Evolutionary conservation across 2,797 vertebrate species (phyloP).

Genomic region (Erethizon dorsatum): DNA sequence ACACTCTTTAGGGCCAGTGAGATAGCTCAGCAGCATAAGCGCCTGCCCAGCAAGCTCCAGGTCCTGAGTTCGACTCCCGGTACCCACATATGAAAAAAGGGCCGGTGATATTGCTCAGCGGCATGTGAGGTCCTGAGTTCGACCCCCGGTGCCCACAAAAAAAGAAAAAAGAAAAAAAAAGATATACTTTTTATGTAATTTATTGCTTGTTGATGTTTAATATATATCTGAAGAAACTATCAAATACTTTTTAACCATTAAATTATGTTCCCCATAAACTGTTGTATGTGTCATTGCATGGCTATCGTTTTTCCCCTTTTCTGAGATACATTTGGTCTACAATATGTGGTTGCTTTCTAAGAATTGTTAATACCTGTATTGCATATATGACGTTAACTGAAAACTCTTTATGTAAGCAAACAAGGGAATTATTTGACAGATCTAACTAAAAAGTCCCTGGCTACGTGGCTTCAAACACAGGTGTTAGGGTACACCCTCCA

Average conservation of each 20-base stretch:
- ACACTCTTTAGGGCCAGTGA: neutral
- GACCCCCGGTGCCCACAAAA: too few relatives aligned
- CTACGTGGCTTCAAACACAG: neutral
- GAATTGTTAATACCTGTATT: neutral
- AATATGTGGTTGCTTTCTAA: neutral
- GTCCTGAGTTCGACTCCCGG: too few relatives aligned
- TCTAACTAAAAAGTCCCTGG: neutral
- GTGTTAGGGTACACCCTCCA: neutral
- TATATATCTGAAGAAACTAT: neutral
- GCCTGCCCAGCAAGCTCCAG: too few relatives aligned
- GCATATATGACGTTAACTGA: neutral
- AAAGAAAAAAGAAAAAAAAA: too few relatives aligned
- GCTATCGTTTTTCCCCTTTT: neutral
- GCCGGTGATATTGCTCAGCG: too few relatives aligned
- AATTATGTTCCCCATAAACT: neutral
- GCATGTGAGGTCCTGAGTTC: too few relatives aligned
- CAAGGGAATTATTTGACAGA: neutral
- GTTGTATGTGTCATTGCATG: neutral
- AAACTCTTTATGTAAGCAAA: slow-evolving; percentile 7
- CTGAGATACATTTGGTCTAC: neutral
- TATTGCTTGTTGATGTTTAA: slow-evolving; percentile 44
- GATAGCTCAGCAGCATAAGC: too few relatives aligned
- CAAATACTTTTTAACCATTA: slow-evolving; percentile 14
- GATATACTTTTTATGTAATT: neutral
- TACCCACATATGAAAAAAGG: too few relatives aligned